Evolutionary conservation across 1,140 invertebrate genomes (phyloP), one percentile per base, ranked within the genome.

Genomic region (Zaprionus camerounensis): DNA sequence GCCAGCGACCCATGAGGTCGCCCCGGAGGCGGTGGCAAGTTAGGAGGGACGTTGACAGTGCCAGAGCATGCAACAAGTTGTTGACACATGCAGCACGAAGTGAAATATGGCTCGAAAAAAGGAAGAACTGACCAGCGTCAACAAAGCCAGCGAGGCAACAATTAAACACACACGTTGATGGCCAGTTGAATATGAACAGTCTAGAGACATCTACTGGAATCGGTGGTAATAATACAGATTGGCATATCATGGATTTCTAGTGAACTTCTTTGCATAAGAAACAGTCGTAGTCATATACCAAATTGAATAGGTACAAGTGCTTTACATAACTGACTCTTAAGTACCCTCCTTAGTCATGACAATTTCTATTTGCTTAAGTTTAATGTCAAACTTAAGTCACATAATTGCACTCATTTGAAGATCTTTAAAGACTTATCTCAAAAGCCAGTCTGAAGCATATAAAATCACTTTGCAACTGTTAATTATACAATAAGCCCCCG

Each of bases 31-130:
- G 24, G 59, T 41, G 24, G 59, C 5, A 38, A 3, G 6, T 17
- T 22, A 1, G 13, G 1, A 71, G 59, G 22, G 41, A 44, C 20
- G 58, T 76, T 64, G 74, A 61, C 74, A 76, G 53, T 62, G 69
- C n/a, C 38, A 41, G 38, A n/a, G 65, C 66, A 80, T 79, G 75
- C 78, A 80, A 80, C 78, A 80, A 78, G 78, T 80, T 80, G 78
- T 78, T 80, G 78, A 80, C 78, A 80, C 75, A 78, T 53, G 69
- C 56, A 51, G 63, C 63, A 44, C 46, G 38, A 76, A 55, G 65
- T 61, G n/a, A 70, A 61, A 75, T 66, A 78, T 62, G 41, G 31
- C 41, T 34, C 66, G 38, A 20, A 53, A 66, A 49, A 12, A 44
- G 20, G 38, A 58, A 31, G n/a, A 70, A 76, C 44, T 76, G 67